These are phyloP conservation scores for Cryptus armator DNA, from an alignment of 2,888 invertebrate species.

Conservation along the genomic window DNA sequence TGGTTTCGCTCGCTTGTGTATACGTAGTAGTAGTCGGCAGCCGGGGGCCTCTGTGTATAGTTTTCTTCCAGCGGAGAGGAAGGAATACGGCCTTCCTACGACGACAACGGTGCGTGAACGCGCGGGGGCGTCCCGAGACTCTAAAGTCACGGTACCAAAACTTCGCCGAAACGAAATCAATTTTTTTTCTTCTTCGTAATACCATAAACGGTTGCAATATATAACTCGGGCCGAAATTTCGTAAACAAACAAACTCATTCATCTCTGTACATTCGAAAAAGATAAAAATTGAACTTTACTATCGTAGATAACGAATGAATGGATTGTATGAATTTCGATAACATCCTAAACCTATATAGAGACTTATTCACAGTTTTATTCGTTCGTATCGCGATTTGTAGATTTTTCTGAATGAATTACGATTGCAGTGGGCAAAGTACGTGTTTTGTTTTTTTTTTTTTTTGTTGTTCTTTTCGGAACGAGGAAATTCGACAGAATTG, in stretches of 20 bases:
- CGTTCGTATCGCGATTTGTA: background rate
- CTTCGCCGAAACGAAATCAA: slow-evolving; percentile 62
- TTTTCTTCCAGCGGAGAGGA: slow-evolving; percentile 71
- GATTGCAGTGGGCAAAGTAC: slow-evolving; percentile 18
- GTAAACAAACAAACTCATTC: slow-evolving; percentile 31
- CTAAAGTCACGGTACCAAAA: slow-evolving; percentile 26
- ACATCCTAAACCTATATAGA: slow-evolving; percentile 5
- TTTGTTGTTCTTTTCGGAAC: background rate
- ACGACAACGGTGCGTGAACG: slow-evolving; percentile 58
- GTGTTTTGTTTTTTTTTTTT: too few species aligned
- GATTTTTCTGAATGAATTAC: background rate
- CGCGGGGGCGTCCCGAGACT: slow-evolving; percentile 73
- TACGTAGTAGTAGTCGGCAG: slow-evolving; percentile 65
- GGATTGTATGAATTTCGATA: slow-evolving; percentile 11
- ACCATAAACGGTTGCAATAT: slow-evolving; percentile 9
- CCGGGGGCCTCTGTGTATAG: slow-evolving; percentile 38
- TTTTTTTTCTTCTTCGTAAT: slow-evolving; percentile 41
- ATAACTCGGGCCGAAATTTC: slow-evolving; percentile 28
- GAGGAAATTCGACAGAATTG: slow-evolving; percentile 48
- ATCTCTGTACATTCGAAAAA: background rate
- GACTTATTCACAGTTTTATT: slow-evolving; percentile 9
- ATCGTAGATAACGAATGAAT: slow-evolving; percentile 5
- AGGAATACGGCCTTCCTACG: slow-evolving; percentile 81
- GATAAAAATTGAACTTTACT: background rate
- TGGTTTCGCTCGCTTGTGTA: slow-evolving; percentile 13